Evolutionary conservation across 2,888 invertebrate genomes (phyloP), one percentile per base, ranked within the genome.

Genomic region (Ctena decussata): DNA sequence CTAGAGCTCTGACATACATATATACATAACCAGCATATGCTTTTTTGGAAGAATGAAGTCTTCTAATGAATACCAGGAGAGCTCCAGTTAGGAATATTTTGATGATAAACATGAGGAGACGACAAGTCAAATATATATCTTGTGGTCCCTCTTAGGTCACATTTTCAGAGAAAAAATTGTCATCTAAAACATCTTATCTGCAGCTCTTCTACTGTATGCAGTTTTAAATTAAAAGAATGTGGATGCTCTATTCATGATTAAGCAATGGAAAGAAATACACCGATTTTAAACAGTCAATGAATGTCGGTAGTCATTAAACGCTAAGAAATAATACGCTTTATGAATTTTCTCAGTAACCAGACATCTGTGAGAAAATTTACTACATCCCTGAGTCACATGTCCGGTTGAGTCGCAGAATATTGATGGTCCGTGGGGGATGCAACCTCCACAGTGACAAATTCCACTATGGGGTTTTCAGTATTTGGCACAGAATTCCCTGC

Each of bases 401-500:
- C 77, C 27, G 80, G 80, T 27, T 76, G 79, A 73, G 80, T 73
- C 71, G 85, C 81, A 49, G 90, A 90, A 80, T 90, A 90, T 77
- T 89, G 83, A 77, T 88, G 87, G 79, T 90, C 90, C 8, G 71
- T 83, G 12, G 87, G 79, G n/a, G 85, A 44, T 15, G 88, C 82
- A n/a, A 89, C 88, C 80, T 86, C 84, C 32, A 85, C 83, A 44
- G 83, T 85, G 27, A 87, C 87, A 35, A 77, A 82, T 12, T 85
- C 81, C 0, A 83, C 72, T 27, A 81, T 78, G 53, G 83, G 83
- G 35, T 77, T 37, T 24, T 74, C 82, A 65, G 37, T 71, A 27
- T 49, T 71, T 32, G 49, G 72, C 37, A 78, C 77, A 21, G 85
- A 83, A 49, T 53, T 78, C 24, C 88, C 93, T 21, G 94, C 94